phyloP scores from a whole-genome alignment of 2,888 invertebrate genomes.

The Cataglyphis cursor region DNA sequence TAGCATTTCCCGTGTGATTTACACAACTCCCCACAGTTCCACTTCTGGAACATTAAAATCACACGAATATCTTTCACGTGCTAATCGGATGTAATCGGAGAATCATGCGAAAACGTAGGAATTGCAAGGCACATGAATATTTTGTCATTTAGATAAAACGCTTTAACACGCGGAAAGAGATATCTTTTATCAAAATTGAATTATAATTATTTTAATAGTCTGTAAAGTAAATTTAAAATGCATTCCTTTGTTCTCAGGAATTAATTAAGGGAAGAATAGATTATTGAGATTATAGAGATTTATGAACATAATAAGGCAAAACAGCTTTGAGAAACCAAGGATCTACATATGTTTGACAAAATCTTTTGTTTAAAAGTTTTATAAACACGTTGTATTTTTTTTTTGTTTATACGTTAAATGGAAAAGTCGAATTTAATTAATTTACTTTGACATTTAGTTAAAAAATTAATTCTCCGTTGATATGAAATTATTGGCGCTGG shows the following conservation, averaged over 20 bases:
- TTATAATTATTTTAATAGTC: conserved; percentile 2
- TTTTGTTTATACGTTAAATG: neutral
- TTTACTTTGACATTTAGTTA: neutral
- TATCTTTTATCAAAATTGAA: neutral
- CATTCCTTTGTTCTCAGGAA: neutral
- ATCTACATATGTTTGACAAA: neutral
- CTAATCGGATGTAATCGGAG: neutral
- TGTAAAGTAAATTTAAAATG: neutral
- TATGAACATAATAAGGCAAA: neutral
- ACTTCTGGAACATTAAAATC: neutral
- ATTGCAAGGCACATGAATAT: neutral
- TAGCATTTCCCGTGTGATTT: neutral
- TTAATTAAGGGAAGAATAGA: neutral
- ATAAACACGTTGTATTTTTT: neutral
- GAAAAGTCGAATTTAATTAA: neutral
- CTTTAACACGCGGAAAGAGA: neutral
- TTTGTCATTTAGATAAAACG: neutral
- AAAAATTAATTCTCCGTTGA: neutral
- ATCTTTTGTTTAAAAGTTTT: conserved; percentile 3
- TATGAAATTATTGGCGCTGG: neutral
- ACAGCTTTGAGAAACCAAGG: conserved; percentile 10
- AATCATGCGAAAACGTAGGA: neutral
- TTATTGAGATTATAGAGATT: too few relatives aligned
- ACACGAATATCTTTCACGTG: neutral
- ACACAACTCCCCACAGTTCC: neutral